Base-by-base conservation (phyloP, 2,888 invertebrate species). In the Drosophila heteroneura region DNA sequence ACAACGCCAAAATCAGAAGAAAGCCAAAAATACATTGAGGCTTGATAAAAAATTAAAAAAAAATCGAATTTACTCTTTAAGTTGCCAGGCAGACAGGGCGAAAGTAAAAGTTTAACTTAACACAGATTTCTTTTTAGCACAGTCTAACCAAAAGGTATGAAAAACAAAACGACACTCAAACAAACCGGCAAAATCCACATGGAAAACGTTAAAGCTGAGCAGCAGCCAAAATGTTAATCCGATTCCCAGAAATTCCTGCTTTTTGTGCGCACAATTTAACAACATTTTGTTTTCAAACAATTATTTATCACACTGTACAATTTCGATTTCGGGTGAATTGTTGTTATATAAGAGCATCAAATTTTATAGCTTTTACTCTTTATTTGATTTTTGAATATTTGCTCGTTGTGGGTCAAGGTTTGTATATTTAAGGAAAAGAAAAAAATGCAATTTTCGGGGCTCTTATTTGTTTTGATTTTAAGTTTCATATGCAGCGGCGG, bases 171-270 rank as follows among this genome's bases (percentile, higher is more conserved):
- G 30, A 30, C 5, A 10, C 14, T 16, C 22, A 80, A 82, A 91
- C 92, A 68, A 85, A 91, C 91, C 92, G 89, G 91, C 92, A 81
- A 87, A 86, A 82, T 83, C 74, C 56, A 72, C 62, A 47, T 76
- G 79, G 65, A 80, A 81, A 61, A 82, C 81, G 79, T 59, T 75
- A 70, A 83, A 81, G 78, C 76, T 51, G 61, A 73, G 56, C 59
- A 69, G 65, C 72, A 74, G 63, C 59, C 63, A 59, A 51, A 47
- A 22, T 22, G 54, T 37, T 54, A 66, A 54, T 39, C 26, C 58
- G 32, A 62, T 74, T 49, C 35, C 70, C 52, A 58, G 51, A 53
- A 67, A 61, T 74, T 57, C 63, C 39, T 35, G 56, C 35, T 56
- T 37, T 47, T 58, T 65, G 33, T 39, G 58, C 69, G 37, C 61